phyloP scores from a whole-genome alignment of 2,888 invertebrate genomes.

The Orchestes rusci region DNA sequence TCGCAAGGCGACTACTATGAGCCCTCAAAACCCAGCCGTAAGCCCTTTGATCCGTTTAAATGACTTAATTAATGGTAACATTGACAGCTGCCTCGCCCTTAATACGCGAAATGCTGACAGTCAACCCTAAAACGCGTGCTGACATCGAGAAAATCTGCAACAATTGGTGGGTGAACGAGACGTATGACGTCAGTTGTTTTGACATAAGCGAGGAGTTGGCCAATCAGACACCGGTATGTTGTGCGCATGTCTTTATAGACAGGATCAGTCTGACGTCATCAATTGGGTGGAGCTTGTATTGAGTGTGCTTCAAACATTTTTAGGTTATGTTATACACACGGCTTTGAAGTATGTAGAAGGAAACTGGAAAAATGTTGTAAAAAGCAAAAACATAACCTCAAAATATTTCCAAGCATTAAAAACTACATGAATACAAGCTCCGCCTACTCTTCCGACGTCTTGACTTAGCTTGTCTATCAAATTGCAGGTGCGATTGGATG shows the following conservation, averaged over 20 bases:
- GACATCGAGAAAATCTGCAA: slow-evolving; percentile 91
- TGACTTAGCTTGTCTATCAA: too few relatives aligned
- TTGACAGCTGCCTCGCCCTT: slow-evolving; percentile 91
- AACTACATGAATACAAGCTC: too few relatives aligned
- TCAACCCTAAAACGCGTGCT: slow-evolving; percentile 82
- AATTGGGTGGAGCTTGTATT: too few relatives aligned
- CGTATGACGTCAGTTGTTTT: slow-evolving; percentile 72
- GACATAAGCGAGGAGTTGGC: slow-evolving; percentile 83
- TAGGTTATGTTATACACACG: too few relatives aligned
- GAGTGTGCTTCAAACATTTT: too few relatives aligned
- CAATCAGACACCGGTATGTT: slow-evolving; percentile 68
- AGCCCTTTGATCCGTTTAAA: slow-evolving; percentile 37
- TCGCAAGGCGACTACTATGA: slow-evolving; percentile 97
- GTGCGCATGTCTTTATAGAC: too few relatives aligned
- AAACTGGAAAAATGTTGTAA: too few relatives aligned
- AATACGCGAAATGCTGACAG: slow-evolving; percentile 90
- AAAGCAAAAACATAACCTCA: not conserved
- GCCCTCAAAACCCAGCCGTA: slow-evolving; percentile 87
- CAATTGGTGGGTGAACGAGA: slow-evolving; percentile 95
- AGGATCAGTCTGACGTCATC: too few relatives aligned
- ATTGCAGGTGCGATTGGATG: slow-evolving; percentile 64
- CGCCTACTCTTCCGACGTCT: too few relatives aligned
- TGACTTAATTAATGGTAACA: not conserved
- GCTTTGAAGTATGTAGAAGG: too few relatives aligned
- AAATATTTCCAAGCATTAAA: not conserved